Percentiles rank a stretch among this genome's conserved stretches.
These are phyloP conservation scores for Pomatorhinus ruficollis DNA, from an alignment of 2,113 vertebrate species.

Conservation along the genomic window DNA sequence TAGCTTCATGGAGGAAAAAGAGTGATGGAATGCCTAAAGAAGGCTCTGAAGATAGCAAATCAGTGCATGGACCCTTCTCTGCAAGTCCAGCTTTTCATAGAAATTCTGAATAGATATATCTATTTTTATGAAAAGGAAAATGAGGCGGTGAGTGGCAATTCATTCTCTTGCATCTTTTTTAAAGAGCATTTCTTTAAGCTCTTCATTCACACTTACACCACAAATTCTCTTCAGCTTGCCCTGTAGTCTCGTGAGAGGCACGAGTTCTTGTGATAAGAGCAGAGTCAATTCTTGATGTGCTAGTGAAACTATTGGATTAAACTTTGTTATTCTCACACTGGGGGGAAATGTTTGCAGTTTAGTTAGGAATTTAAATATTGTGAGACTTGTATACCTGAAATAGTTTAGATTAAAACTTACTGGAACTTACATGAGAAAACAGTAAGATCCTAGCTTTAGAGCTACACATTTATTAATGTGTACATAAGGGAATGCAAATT, in stretches of 20 bases:
- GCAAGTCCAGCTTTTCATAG: slow-evolving; percentile 98
- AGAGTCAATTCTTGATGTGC: background rate
- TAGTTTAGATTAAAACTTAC: background rate
- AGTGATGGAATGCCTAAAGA: slow-evolving; percentile 98
- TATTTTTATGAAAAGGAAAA: slow-evolving; percentile 99
- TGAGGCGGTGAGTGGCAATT: slow-evolving; percentile 84
- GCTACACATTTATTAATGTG: background rate
- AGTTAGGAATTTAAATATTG: background rate
- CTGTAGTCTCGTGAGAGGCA: background rate
- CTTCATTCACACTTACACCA: background rate
- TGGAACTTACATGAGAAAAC: background rate
- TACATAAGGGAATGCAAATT: background rate
- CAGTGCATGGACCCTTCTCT: slow-evolving; percentile 99
- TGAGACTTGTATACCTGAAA: background rate
- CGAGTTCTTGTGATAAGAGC: background rate
- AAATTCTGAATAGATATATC: slow-evolving; percentile 98
- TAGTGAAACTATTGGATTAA: background rate
- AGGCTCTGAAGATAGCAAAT: slow-evolving; percentile 97
- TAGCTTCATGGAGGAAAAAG: slow-evolving; percentile 96
- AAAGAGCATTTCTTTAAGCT: background rate
- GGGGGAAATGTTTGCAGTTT: background rate
- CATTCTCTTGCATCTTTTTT: background rate
- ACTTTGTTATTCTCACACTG: background rate
- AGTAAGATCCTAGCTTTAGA: background rate
- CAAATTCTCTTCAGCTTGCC: background rate